A percentile compares a stretch with the other conserved stretches of the same genome.
These are phyloP conservation scores for Diplosoma virens DNA, from an alignment of 23 tunicate genomes.

Conservation along the genomic window DNA sequence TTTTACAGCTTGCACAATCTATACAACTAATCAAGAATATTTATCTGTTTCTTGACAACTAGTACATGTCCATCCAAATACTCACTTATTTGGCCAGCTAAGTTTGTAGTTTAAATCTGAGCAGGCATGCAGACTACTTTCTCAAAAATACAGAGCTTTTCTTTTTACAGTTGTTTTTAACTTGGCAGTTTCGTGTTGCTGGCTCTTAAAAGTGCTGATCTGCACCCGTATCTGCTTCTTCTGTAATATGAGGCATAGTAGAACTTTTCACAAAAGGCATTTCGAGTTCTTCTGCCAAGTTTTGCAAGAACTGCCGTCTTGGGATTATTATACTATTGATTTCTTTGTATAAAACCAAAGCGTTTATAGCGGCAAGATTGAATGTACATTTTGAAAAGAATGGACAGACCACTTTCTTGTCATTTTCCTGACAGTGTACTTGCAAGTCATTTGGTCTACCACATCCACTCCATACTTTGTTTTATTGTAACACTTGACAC, in stretches of 20 bases:
- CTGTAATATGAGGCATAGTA: background rate
- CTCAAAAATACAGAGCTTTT: no score
- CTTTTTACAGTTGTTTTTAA: background rate
- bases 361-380: background rate
- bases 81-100: no score
- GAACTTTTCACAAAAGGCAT: background rate
- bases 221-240: background rate
- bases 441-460: background rate
- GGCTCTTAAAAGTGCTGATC: no score
- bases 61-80: no score
- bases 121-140: no score
- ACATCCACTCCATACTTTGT: constrained; percentile 8
- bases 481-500: background rate
- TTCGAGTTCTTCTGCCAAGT: constrained; percentile 1
- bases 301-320: background rate
- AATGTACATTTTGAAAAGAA: background rate
- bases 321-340: background rate
- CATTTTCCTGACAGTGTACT: constrained; percentile 2
- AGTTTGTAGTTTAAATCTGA: no score
- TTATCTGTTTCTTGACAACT: no score
- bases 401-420: constrained; percentile 1
- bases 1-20: no score
- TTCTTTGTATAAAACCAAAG: constrained; percentile 1
- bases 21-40: no score
- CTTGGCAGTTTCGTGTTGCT: background rate